phyloP scores from a whole-genome alignment of 1,140 invertebrate species.

The Pristionchus pacificus region DNA sequence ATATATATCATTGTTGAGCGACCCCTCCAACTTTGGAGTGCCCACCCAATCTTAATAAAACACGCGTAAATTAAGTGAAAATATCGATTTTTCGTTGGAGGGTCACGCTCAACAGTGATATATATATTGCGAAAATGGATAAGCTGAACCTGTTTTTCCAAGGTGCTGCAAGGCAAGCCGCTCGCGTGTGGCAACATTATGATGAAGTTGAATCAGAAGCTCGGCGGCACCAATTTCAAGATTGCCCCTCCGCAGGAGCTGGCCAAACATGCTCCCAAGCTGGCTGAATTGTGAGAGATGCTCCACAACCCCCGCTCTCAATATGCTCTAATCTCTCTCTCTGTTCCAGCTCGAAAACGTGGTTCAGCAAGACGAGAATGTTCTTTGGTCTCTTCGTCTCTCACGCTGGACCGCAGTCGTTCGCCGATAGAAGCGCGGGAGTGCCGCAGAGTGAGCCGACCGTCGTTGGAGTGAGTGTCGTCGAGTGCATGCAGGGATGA shows the following conservation, averaged over 20 bases:
- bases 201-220: constrained; percentile 29
- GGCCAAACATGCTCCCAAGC: neutral
- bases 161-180: constrained; percentile 19
- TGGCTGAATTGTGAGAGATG: neutral
- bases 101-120: no score
- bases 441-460: constrained; percentile 9
- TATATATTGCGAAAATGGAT: no score
- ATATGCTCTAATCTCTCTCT: neutral
- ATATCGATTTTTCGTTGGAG: no score
- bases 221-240: constrained; percentile 23
- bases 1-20: no score
- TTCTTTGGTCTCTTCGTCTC: constrained; percentile 31
- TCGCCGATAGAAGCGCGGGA: constrained; percentile 8
- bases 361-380: constrained; percentile 23
- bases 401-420: constrained; percentile 24
- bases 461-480: constrained; percentile 32
- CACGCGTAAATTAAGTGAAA: no score
- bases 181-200: constrained; percentile 24
- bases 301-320: neutral
- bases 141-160: neutral
- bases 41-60: no score
- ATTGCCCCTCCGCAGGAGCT: constrained; percentile 2
- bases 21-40: no score
- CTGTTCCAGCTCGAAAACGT: neutral
- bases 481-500: neutral